phyloP scores from a whole-genome alignment of 1,140 invertebrate genomes.

The Brachionus manjavacas region DNA sequence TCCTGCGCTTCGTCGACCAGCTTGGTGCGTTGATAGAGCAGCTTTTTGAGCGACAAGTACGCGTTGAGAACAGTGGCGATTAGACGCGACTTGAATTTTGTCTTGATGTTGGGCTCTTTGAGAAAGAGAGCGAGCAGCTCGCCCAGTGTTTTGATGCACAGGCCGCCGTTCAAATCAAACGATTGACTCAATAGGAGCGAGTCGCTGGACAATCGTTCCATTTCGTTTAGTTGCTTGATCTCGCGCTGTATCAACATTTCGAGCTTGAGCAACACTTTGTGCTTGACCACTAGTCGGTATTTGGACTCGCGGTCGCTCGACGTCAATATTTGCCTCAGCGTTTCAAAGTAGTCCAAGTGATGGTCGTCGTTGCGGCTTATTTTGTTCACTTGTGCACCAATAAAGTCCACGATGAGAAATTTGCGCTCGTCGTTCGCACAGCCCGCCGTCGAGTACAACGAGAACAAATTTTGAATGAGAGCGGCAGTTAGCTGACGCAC shows the following conservation, averaged over 20 bases:
- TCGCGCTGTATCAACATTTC: constrained; percentile 79
- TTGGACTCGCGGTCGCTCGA: constrained; percentile 56
- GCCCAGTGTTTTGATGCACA: constrained; percentile 76
- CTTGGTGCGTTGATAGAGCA: constrained; percentile 87
- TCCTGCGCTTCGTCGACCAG: constrained; percentile 94
- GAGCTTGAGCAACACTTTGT: constrained; percentile 71
- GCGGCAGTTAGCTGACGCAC: background rate
- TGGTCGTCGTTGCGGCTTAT: background rate
- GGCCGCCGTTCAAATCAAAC: constrained; percentile 59
- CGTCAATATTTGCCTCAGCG: background rate
- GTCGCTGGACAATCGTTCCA: constrained; percentile 64
- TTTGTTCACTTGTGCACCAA: constrained; percentile 56
- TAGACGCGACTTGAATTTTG: constrained; percentile 80
- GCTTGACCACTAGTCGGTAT: constrained; percentile 74
- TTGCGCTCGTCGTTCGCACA: background rate
- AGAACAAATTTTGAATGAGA: constrained; percentile 27
- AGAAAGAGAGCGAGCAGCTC: constrained; percentile 75
- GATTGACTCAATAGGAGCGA: background rate
- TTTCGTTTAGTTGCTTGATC: constrained; percentile 74
- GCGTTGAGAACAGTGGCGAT: constrained; percentile 85
- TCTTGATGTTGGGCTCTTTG: constrained; percentile 66
- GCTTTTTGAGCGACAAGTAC: constrained; percentile 78
- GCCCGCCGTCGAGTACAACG: background rate
- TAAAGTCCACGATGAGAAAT: constrained; percentile 72
- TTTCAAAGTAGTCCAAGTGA: background rate